Evolutionary conservation across 2,113 vertebrate species (phyloP), one percentile per base, ranked within the genome.

Genomic region (Phasianus colchicus): DNA sequence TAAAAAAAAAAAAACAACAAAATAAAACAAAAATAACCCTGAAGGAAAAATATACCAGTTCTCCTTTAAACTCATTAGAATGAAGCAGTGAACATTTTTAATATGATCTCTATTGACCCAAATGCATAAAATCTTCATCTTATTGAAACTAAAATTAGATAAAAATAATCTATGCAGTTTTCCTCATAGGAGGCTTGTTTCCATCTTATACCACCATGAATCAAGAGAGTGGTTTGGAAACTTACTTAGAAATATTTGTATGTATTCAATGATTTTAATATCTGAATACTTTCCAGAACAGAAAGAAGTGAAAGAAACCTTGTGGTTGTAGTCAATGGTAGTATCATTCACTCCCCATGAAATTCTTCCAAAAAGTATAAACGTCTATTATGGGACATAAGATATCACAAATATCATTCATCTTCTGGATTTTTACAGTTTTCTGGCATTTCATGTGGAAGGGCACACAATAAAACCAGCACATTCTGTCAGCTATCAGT

Each of bases 51-150:
- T 13, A 74, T 47, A 92, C 21, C 34, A 82, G 3, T 42, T 16
- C 80, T 92, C 74, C 18, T 70, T 97, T 88, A 95, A 94, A 96
- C 18, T 90, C 60, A 92, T 74, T 91, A 82, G 76, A 92, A 88
- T 42, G 42, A 92, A 83, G 52, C 25, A 81, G 12, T 54, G 82
- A 79, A 87, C 42, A 32, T 69, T 94, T 96, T 95, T 54, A 87
- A 54, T 66, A 24, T 74, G 83, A 85, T 66, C 36, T 84, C 86
- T 92, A 32, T 71, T 92, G 94, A 95, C 92, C 89, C 36, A 95
- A 93, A 95, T 97, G 86, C 78, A 73, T 95, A 83, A 97, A 90
- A 97, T 96, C 58, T 95, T 69, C 93, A 95, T 88, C 76, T 96
- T 43, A 73, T 76, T 95, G 75, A 50, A 87, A 32, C n/a, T 82